Base-by-base conservation (phyloP, 2,888 invertebrate species). In the Ephialtes manifestator region DNA sequence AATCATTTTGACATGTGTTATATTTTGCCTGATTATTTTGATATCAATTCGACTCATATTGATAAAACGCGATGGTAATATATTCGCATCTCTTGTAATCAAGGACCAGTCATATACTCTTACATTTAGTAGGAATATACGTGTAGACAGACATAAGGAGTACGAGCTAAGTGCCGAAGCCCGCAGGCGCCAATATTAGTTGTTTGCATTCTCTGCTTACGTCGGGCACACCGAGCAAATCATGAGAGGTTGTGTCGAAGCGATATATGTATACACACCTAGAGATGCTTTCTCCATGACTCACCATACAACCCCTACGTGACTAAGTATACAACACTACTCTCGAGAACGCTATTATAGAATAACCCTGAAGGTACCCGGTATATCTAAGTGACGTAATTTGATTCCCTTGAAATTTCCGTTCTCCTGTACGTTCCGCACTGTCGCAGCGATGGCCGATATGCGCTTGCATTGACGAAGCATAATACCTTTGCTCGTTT, bases 121-220 rank as follows among this genome's bases (percentile, higher is more conserved):
- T 39, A 20, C 10, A 8, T 20, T 0, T 18, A 18, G 20, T 18
- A 18, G 20, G 11, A 65, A 65, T 18, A 65, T 39, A 18, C 39
- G 65, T 11, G 39, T 65, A 18, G n/a, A 18, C 43, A 20, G 43
- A 65, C 65, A 39, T 20, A 20, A 48, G 65, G 53, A 46, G 35
- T 5, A 48, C 39, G 65, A 48, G 71, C 51, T 80, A 79, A 86
- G 83, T 79, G 87, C 74, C 67, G 80, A 58, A 71, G 82, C 75
- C 71, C 83, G 60, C 81, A 53, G 74, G 63, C 58, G 82, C 77
- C 80, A 87, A 88, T 88, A 86, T 85, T 85, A 80, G 86, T 86
- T 87, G 86, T 87, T 87, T 86, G 81, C 75, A 76, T 79, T 76
- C 82, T 71, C 75, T 79, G 70, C 79, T 79, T 75, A 75, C 78